Percentiles rank a stretch among this genome's conserved stretches.
phyloP scores from a whole-genome alignment of 2,888 invertebrate species.

The Oxytorus armatus region DNA sequence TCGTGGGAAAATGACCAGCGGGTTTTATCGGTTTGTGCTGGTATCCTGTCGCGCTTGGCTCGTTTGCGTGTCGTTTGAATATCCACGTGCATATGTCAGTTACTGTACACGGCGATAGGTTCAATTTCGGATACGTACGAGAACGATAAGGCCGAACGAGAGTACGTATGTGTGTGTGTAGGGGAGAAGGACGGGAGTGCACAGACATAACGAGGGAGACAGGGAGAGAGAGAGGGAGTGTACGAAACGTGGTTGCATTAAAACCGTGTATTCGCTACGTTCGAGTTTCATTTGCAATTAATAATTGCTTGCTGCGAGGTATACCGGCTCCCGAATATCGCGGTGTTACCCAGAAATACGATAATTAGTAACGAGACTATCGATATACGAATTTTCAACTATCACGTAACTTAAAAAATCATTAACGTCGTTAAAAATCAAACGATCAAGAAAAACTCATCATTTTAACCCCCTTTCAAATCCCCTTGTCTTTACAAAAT shows the following conservation, averaged over 20 bases:
- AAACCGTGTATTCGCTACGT: not conserved
- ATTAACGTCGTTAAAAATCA: not conserved
- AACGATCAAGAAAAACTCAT: not conserved
- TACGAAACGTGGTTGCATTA: not conserved
- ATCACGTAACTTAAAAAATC: not conserved
- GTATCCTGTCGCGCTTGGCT: conserved; percentile 13
- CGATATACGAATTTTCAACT: not conserved
- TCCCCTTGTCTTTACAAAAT: not conserved
- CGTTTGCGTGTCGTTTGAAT: conserved; percentile 21
- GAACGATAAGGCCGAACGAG: conserved; percentile 9
- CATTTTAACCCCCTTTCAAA: not conserved
- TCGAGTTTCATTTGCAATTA: conserved; percentile 15
- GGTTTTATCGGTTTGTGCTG: conserved; percentile 35
- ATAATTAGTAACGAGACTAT: not conserved
- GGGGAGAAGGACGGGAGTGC: not conserved
- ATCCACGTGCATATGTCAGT: conserved; percentile 17
- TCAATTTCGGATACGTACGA: conserved; percentile 10
- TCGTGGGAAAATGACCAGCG: conserved; percentile 52
- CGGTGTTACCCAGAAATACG: not conserved
- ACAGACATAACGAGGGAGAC: not conserved
- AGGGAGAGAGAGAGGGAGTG: not conserved
- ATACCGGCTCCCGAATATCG: not conserved
- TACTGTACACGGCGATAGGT: conserved; percentile 21
- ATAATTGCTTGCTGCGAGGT: conserved; percentile 14
- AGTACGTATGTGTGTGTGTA: no score